Evolutionary conservation across 2,797 vertebrate genomes (phyloP), one percentile per base, ranked within the genome.

Genomic region (Lutjanus campechanus): DNA sequence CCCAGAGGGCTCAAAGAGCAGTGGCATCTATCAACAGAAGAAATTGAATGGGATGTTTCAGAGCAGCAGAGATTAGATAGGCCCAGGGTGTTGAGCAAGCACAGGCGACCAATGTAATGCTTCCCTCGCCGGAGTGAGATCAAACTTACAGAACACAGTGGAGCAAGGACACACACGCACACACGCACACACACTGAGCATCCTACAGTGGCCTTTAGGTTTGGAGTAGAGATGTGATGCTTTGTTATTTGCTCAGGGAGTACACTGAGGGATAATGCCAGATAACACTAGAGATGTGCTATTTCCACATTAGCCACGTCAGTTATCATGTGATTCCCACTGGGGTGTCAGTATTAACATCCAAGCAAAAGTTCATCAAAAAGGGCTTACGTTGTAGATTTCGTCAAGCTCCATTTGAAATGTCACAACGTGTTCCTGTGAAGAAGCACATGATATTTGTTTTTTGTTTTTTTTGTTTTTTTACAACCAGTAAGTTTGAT

Each of bases 1-100:
- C 91, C 86, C 87, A 15, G 55, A 79, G 79, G 92, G 89, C 88
- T 92, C 90, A 92, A 86, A 91, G 92, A 92, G 88, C 90, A 84
- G 71, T 54, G 76, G 77, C 85, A 85, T 92, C 91, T 83, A 92
- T 93, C 91, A 92, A 75, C 86, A 83, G 71, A 77, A 89, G 86
- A 93, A 89, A 94, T 92, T 93, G 93, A 92, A 92, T 68, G 84
- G 87, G 83, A 91, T 89, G 88, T 92, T 91, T 88, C 86, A 58
- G 88, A 85, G 89, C 81, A 86, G 75, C 80, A 81, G 75, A 88
- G 93, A 94, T 94, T 90, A 93, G 90, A 93, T 91, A 65, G 85
- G 83, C 73, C 65, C 54, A 19, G 68, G 53, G 70, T 85, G 85
- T 91, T 85, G 90, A 86, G 88, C 84, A 88, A 92, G 88, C 86